Evolutionary conservation across 2,888 invertebrate species (phyloP).

Genomic region (Andrena dorsata): DNA sequence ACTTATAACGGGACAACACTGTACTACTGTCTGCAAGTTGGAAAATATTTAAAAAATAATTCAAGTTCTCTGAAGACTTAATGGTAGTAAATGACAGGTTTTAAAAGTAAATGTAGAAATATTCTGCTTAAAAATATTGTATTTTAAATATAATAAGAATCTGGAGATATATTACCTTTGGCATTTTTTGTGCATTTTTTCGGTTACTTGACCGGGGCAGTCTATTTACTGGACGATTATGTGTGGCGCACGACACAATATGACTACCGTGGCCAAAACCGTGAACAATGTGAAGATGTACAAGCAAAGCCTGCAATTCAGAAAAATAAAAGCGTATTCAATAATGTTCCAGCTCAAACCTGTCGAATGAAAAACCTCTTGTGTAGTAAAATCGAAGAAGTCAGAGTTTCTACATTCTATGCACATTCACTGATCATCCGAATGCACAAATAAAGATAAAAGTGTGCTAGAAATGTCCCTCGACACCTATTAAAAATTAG

Average conservation of each 20-base stretch:
- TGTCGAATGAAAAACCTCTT: not conserved
- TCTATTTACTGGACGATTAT: constrained; percentile 95
- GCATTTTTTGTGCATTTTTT: constrained; percentile 75
- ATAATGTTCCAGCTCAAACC: not conserved
- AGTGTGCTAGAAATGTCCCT: too few relatives aligned
- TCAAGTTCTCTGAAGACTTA: too few relatives aligned
- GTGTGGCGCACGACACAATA: constrained; percentile 96
- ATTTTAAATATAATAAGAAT: too few relatives aligned
- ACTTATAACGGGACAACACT: too few relatives aligned
- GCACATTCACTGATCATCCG: not conserved
- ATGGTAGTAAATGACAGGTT: not conserved
- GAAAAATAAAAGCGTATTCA: constrained; percentile 50
- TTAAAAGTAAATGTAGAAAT: not conserved
- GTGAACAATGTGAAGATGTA: constrained; percentile 98
- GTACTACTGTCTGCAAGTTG: not conserved
- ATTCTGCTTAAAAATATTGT: constrained; percentile 25
- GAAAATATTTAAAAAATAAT: not conserved
- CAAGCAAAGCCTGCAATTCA: constrained; percentile 92
- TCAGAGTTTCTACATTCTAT: not conserved
- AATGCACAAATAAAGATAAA: not conserved
- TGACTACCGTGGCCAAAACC: constrained; percentile 96
- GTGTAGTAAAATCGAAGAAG: not conserved
- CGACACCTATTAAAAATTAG: too few relatives aligned
- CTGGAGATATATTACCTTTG: constrained; percentile 53
- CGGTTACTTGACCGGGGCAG: constrained; percentile 80